A percentile compares a stretch with the other conserved stretches of the same genome.
Conservation (phyloP, 2,888 invertebrate genomes). For the Eledona agricola region DNA sequence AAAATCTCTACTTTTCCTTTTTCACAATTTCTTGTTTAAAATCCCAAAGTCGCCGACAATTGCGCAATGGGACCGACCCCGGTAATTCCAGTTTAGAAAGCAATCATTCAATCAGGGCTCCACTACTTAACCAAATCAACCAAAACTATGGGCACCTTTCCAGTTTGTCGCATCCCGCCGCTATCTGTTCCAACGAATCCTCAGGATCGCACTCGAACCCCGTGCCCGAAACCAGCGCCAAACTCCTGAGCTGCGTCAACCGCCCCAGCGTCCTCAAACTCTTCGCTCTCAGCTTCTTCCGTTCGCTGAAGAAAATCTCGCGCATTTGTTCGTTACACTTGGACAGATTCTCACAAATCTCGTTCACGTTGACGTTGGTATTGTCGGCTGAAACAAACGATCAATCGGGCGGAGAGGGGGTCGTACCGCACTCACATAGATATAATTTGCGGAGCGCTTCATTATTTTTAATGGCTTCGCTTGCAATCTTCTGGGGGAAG, state of each 20-base stretch:
- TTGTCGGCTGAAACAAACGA: slow-evolving; percentile 48
- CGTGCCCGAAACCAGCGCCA: slow-evolving; percentile 46
- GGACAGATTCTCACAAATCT: slow-evolving; percentile 50
- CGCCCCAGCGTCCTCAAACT: slow-evolving; percentile 48
- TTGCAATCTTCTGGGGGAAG: slow-evolving; percentile 48
- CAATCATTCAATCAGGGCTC: too few species aligned
- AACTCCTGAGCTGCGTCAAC: slow-evolving; percentile 47
- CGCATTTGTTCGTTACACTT: slow-evolving; percentile 44
- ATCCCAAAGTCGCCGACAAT: too few species aligned
- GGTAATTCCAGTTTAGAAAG: too few species aligned
- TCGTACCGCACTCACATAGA: slow-evolving; percentile 51
- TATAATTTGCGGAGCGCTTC: slow-evolving; percentile 42
- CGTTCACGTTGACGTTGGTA: slow-evolving; percentile 49
- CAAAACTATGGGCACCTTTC: slow-evolving; percentile 44
- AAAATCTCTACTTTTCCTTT: too few species aligned
- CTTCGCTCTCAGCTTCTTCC: slow-evolving; percentile 47
- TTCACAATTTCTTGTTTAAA: too few species aligned
- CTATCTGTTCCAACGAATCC: slow-evolving; percentile 51
- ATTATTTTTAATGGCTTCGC: slow-evolving; percentile 48
- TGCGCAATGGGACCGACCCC: too few species aligned
- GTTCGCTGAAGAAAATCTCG: slow-evolving; percentile 50
- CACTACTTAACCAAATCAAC: too few species aligned
- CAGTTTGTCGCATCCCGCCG: slow-evolving; percentile 50
- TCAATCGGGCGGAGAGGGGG: too few species aligned
- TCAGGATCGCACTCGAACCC: slow-evolving; percentile 52